phyloP scores from a whole-genome alignment of 1,140 invertebrate genomes.

The Drosophila asahinai region DNA sequence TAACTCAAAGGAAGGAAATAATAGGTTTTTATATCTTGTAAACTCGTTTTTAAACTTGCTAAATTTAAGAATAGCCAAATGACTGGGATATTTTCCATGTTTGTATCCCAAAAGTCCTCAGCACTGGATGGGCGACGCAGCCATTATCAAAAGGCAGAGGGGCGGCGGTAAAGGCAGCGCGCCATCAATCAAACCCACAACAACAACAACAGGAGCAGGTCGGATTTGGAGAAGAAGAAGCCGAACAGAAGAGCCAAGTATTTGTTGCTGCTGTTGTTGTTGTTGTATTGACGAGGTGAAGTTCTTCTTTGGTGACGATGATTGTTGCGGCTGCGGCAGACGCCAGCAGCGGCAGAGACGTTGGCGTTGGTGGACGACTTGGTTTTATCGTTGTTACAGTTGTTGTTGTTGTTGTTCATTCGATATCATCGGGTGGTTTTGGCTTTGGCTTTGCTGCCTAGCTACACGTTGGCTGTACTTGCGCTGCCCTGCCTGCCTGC shows the following conservation, averaged over 20 bases:
- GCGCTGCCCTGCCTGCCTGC: conserved; percentile 34
- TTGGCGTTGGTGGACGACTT: conserved; percentile 60
- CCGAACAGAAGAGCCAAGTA: conserved; percentile 51
- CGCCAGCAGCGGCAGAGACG: conserved; percentile 31
- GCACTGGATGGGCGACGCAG: conserved; percentile 37
- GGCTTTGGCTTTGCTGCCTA: conserved; percentile 40
- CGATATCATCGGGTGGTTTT: conserved; percentile 76
- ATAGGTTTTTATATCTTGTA: too few species aligned
- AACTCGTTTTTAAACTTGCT: too few species aligned
- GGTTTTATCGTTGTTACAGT: conserved; percentile 50
- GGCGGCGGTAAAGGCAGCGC: conserved; percentile 48
- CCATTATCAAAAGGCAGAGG: conserved; percentile 74
- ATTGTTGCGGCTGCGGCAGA: conserved; percentile 61
- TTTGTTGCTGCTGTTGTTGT: conserved; percentile 40
- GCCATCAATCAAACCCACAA: conserved; percentile 78
- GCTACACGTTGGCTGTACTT: conserved; percentile 42
- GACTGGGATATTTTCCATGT: background rate
- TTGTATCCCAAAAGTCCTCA: too few species aligned
- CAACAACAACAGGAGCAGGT: conserved; percentile 39
- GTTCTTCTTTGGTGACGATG: conserved; percentile 82
- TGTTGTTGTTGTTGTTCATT: conserved; percentile 53
- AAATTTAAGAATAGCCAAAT: background rate
- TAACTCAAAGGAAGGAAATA: too few species aligned
- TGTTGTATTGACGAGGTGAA: conserved; percentile 79
- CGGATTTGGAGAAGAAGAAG: conserved; percentile 12